Conservation (phyloP, 1,140 invertebrate genomes). For the Saccostrea glomerata region DNA sequence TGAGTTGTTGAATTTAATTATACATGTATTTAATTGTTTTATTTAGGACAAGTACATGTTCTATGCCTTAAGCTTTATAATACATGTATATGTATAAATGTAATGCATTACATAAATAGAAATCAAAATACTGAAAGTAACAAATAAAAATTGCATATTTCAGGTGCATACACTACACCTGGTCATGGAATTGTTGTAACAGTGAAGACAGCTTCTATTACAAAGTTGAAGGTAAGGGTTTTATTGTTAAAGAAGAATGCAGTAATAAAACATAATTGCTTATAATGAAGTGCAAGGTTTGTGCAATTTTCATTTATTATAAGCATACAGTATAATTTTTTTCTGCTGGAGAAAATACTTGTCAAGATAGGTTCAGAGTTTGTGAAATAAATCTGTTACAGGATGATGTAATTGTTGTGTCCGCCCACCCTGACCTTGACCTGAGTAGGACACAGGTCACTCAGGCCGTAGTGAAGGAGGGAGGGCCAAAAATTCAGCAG, state of each 20-base stretch:
- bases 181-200: neutral
- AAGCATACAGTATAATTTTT: too few species aligned
- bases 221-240: slow-evolving; percentile 31
- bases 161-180: neutral
- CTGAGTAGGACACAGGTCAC: neutral
- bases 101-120: too few species aligned
- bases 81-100: too few species aligned
- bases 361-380: too few species aligned
- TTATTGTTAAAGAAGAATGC: neutral
- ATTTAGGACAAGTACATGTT: too few species aligned
- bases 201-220: slow-evolving; percentile 26
- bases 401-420: slow-evolving; percentile 42
- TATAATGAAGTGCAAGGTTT: too few species aligned
- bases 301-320: too few species aligned
- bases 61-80: too few species aligned
- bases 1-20: too few species aligned
- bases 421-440: slow-evolving; percentile 33
- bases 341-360: too few species aligned
- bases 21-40: too few species aligned
- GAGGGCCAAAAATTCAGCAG: neutral
- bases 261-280: neutral
- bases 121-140: too few species aligned
- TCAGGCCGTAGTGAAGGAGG: slow-evolving; percentile 22
- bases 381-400: neutral
- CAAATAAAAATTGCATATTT: neutral